Conservation (phyloP, 2,113 vertebrate species). For the Cairina moschata region DNA sequence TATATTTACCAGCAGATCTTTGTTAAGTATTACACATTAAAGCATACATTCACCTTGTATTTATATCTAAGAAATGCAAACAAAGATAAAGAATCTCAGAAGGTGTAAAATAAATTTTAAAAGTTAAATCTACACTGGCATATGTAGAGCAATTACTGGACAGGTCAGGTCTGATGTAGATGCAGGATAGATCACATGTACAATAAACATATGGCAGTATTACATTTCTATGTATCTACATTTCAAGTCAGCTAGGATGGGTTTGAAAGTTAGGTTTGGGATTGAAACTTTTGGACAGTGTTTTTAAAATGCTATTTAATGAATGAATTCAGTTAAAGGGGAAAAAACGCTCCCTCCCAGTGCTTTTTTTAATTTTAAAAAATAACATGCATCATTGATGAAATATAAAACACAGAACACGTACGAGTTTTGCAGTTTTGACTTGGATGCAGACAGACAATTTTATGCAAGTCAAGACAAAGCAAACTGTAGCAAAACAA, state of each 20-base stretch:
- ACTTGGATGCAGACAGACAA: neutral
- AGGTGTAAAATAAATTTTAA: neutral
- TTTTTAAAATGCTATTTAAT: neutral
- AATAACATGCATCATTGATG: neutral
- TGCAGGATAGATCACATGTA: neutral
- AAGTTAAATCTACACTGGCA: neutral
- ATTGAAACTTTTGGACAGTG: neutral
- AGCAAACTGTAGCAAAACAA: no score
- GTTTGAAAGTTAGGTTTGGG: neutral
- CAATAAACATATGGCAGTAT: neutral
- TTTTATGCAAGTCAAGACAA: neutral
- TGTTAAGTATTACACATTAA: neutral
- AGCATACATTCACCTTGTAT: neutral
- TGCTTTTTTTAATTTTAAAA: neutral
- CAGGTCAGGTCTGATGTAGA: neutral
- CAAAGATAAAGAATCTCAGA: neutral
- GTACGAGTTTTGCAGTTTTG: neutral
- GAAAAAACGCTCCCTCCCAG: accelerated
- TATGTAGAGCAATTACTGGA: neutral
- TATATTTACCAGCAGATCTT: neutral
- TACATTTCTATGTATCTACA: neutral
- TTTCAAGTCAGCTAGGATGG: neutral
- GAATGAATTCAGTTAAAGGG: neutral
- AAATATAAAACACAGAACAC: neutral
- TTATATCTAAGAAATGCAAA: neutral